phyloP scores from a whole-genome alignment of 2,797 vertebrate species.

The Mareca strepera region DNA sequence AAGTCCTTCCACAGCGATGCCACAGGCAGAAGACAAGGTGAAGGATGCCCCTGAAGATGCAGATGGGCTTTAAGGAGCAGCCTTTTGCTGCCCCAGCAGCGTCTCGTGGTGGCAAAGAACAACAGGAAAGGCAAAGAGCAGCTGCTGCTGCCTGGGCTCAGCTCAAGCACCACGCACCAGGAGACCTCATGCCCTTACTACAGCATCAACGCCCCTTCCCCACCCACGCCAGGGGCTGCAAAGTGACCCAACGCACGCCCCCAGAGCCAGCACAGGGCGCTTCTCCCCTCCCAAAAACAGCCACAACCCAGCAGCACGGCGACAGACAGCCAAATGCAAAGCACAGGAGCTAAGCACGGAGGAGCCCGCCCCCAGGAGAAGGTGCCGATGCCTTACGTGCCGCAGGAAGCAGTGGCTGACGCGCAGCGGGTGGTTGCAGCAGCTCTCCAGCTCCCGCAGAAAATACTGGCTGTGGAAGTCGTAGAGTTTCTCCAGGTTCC shows the following conservation, averaged over 20 bases:
- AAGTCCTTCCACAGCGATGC: neutral
- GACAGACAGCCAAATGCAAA: too few relatives aligned
- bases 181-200: neutral
- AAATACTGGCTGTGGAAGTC: constrained; percentile 96
- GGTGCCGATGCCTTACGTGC: constrained; percentile 82
- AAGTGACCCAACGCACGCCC: neutral
- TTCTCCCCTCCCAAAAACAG: neutral
- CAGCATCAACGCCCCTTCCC: too few relatives aligned
- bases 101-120: neutral
- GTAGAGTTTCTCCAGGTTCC: constrained; percentile 94
- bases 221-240: neutral
- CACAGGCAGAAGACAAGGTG: neutral
- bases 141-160: neutral
- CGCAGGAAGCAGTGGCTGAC: constrained; percentile 93
- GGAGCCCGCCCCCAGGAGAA: accelerated
- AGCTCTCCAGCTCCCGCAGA: constrained; percentile 92
- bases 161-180: neutral
- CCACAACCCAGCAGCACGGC: neutral
- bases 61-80: neutral
- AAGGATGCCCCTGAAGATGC: neutral
- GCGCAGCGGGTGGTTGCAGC: constrained; percentile 89
- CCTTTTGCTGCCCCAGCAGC: neutral
- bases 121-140: neutral
- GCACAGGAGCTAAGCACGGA: neutral
- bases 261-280: too few relatives aligned